Base-by-base conservation (phyloP, 2,888 invertebrate species). In the Tholera decimalis region DNA sequence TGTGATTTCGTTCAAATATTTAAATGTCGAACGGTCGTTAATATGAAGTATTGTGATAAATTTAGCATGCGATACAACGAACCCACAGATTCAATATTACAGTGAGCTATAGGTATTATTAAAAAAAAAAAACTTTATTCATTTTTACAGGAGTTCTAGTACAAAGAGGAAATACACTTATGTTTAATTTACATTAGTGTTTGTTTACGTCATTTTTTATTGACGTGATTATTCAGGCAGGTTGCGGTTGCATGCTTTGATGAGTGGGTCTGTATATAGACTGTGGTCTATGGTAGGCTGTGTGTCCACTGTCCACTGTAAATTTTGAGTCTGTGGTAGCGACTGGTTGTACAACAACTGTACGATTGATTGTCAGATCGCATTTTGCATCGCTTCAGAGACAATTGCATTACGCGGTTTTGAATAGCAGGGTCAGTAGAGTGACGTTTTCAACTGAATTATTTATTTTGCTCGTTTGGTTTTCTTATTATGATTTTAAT, bases 1-100 rank as follows among this genome's bases (percentile, higher is more conserved):
- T 22, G 7, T 20, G 28, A 51, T 35, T 2, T n/a, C n/a, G 15
- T 61, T 51, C 18, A 28, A 51, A 71, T 70, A 61, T 68, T 71
- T 51, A 71, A 61, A 71, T 61, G 47, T 61, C 33, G 51, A 37
- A 18, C 15, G 15, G 22, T 44, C 18, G 50, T 60, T 28, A 50
- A 69, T 51, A 70, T 28, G 61, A 53, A 51, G 71, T 68, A 63
- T 69, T 63, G 47, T 63, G 63, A 54, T 62, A 50, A 69, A 69
- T 65, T 35, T 30, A 15, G 62, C 9, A 53, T 51, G 39, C 26
- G 53, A 9, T 55, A 33, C 39, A 22, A 44, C 8, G 33, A 39
- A 33, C 11, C 54, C 37, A 26, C 35, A 18, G 41, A 53, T 46
- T 64, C 35, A 73, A 70, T 73, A 56, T 22, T 57, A 26, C 22